Percentiles rank a stretch among this genome's conserved stretches.
These are phyloP conservation scores for Drosophila littoralis DNA, from an alignment of 1,140 invertebrate genomes.

Conservation along the genomic window DNA sequence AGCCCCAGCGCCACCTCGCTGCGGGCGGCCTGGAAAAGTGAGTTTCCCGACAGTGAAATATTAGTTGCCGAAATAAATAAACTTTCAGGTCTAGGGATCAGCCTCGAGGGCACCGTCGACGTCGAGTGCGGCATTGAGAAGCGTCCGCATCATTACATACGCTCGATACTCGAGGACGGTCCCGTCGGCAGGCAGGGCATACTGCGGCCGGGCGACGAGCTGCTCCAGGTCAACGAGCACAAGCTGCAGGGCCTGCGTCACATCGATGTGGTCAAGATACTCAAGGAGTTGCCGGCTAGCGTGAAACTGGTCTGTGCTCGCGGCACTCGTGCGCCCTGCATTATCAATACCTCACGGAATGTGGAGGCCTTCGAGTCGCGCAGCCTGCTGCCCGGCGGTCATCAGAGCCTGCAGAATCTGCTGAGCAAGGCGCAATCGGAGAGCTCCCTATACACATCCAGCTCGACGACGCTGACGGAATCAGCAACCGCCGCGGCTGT, in stretches of 20 bases:
- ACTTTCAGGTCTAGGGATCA: conserved; percentile 94
- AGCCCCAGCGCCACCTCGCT: conserved; percentile 74
- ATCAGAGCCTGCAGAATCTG: conserved; percentile 88
- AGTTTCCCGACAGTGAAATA: conserved; percentile 90
- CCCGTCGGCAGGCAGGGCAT: conserved; percentile 93
- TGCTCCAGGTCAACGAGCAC: conserved; percentile 95
- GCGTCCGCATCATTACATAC: conserved; percentile 93
- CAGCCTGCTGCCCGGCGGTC: conserved; percentile 90
- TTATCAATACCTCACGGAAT: conserved; percentile 91
- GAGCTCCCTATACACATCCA: conserved; percentile 91
- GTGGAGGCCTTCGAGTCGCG: conserved; percentile 90
- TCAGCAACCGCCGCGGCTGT: conserved; percentile 67
- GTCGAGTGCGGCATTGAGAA: conserved; percentile 93
- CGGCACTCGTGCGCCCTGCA: conserved; percentile 86
- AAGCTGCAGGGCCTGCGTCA: conserved; percentile 94
- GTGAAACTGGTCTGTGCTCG: conserved; percentile 91
- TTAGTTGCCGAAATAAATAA: conserved; percentile 93
- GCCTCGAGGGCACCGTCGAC: conserved; percentile 96
- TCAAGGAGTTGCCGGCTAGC: conserved; percentile 93
- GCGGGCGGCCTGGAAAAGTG: conserved; percentile 88
- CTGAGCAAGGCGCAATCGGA: conserved; percentile 95
- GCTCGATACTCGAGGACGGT: conserved; percentile 93
- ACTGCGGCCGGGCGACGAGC: conserved; percentile 94
- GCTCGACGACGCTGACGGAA: conserved; percentile 88
- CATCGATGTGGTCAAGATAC: conserved; percentile 94